Conservation (phyloP, 2,888 invertebrate species). For the Thysanoteuthis rhombus region DNA sequence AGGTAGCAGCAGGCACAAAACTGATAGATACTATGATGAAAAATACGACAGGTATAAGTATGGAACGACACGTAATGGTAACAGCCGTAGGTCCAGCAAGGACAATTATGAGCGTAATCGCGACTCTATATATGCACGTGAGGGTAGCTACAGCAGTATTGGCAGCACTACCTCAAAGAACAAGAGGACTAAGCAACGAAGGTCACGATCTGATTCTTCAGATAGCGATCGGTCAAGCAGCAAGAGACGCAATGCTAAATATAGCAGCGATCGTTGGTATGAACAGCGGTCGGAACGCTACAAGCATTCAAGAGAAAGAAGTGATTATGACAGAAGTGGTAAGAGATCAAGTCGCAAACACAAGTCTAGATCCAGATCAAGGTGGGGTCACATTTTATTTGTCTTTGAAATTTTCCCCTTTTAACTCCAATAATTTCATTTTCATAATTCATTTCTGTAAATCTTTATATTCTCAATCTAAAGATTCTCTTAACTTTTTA, state of each 20-base stretch:
- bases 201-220: slow-evolving; percentile 49
- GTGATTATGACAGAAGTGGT: slow-evolving; percentile 56
- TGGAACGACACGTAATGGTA: slow-evolving; percentile 33
- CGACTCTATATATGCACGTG: slow-evolving; percentile 18
- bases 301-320: slow-evolving; percentile 37
- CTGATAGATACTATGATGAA: slow-evolving; percentile 32
- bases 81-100: slow-evolving; percentile 31
- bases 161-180: slow-evolving; percentile 37
- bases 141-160: slow-evolving; percentile 34
- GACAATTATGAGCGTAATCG: neutral
- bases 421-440: no score
- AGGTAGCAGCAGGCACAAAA: slow-evolving; percentile 24
- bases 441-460: no score
- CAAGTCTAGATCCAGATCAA: slow-evolving; percentile 63
- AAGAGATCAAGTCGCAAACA: slow-evolving; percentile 66
- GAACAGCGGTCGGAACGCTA: slow-evolving; percentile 37
- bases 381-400: slow-evolving; percentile 50
- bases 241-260: slow-evolving; percentile 34
- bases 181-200: slow-evolving; percentile 46
- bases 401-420: neutral
- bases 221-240: slow-evolving; percentile 45
- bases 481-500: no score
- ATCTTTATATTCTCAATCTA: no score
- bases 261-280: slow-evolving; percentile 27
- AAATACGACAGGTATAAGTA: slow-evolving; percentile 36